Conservation (phyloP, 2,888 invertebrate species). For the Hemistola chrysoprasaria region DNA sequence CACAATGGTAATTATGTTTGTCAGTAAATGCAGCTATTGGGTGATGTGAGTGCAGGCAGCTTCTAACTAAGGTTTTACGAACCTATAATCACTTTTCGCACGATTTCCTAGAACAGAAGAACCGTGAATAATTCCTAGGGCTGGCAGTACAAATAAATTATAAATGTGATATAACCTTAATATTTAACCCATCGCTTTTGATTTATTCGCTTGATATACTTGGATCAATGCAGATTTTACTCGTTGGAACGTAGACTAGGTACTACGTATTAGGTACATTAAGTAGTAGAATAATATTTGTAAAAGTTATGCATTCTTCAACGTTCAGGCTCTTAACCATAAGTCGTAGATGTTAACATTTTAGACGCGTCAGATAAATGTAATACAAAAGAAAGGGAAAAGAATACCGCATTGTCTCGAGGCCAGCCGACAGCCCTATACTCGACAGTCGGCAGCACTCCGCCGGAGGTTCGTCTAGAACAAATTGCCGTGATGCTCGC, state of each 20-base stretch:
- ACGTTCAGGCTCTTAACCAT: too few species aligned
- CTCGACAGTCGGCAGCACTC: constrained; percentile 48
- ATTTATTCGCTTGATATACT: too few species aligned
- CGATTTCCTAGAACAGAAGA: constrained; percentile 66
- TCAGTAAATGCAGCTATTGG: too few species aligned
- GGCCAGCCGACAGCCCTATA: constrained; percentile 49
- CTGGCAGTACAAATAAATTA: constrained; percentile 27
- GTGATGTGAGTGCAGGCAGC: constrained; percentile 30
- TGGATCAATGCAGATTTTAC: too few species aligned
- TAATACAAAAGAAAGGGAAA: constrained; percentile 9
- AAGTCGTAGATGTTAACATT: background rate
- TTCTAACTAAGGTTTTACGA: constrained; percentile 64
- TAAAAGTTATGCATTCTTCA: too few species aligned
- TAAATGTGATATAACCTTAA: too few species aligned
- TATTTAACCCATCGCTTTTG: too few species aligned
- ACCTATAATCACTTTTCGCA: constrained; percentile 72
- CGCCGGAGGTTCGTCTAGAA: constrained; percentile 71
- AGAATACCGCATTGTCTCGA: constrained; percentile 30
- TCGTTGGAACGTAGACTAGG: too few species aligned
- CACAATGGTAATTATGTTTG: too few species aligned
- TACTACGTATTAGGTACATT: too few species aligned
- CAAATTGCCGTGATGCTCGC: constrained; percentile 79
- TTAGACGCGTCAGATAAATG: constrained; percentile 10
- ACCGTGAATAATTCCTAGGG: constrained; percentile 56
- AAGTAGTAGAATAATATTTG: too few species aligned